Evolutionary conservation across 2,888 invertebrate species (phyloP), one percentile per base, ranked within the genome.

Genomic region (Microplitis manilae): DNA sequence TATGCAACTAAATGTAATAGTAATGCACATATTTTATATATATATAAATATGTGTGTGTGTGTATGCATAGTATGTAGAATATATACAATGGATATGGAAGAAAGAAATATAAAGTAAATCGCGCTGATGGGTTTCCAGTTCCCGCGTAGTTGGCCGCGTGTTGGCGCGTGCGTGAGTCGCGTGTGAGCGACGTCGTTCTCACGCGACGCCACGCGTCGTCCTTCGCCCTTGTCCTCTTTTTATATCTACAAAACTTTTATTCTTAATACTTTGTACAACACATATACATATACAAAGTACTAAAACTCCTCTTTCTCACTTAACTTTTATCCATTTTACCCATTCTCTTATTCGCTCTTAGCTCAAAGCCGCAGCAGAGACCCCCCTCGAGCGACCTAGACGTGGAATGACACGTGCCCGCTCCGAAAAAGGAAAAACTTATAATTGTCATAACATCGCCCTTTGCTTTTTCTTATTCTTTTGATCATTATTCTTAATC

Each of bases 101-200:
- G 61, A 20, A 64, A 62, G 20, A 62, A 62, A 62, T 30, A 40
- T 17, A 62, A 39, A 13, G 62, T 71, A 59, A 70, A 30, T 20
- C 13, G 70, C 41, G 69, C n/a, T 50, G 60, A 70, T 70, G 61
- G 20, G 61, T 50, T 70, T 60, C 41, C 41, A 41, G 50, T 68
- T 68, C 68, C 68, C 68, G 50, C 40, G 68, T 68, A 50, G 5
- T 41, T 15, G 65, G 65, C 68, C 75, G 75, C 74, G 70, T 73
- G 70, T 78, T 76, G 70, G 77, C 81, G 79, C 81, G 83, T 83
- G 79, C 77, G 59, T 75, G 59, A 79, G 85, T 85, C 88, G 88
- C 88, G 89, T 89, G 89, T 87, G 89, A 89, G 85, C 87, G 86
- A 82, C 84, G 83, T 75, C 84, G 88, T 89, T 89, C 89, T 88